Evolutionary conservation across 2,888 invertebrate species (phyloP), one percentile per base, ranked within the genome.

Genomic region (Acleris emargana): DNA sequence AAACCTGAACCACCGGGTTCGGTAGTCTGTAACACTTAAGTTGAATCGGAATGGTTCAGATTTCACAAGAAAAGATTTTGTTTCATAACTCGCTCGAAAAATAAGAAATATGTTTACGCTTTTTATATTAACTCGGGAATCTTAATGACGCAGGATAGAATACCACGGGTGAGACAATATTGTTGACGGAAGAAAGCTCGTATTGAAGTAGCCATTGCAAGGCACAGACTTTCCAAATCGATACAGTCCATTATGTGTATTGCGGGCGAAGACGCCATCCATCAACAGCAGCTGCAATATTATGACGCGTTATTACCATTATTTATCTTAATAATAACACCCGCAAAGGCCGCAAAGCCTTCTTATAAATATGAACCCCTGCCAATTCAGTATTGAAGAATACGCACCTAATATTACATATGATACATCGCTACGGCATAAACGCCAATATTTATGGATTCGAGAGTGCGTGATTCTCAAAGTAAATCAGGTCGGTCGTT

Each of bases 271-370:
- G 74, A 72, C 75, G 67, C 73, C 84, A 87, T 87, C 87, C 82
- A 87, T 88, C 87, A 87, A 73, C 69, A 75, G 75, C 86, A 87
- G 84, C 84, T 85, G 87, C 73, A 66, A 55, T 82, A 54, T 62
- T 58, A 62, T 71, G 70, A 64, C 70, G 70, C 64, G 71, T 69
- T 69, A 72, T 68, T 69, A 70, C 68, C 72, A 73, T 72, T 64
- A 60, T 64, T 60, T 64, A 64, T 64, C 54, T 59, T 43, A 55
- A 64, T 20, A 64, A 60, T 50, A 53, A 50, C n/a, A 51, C 25
- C 32, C 38, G 16, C 38, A 1, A 47, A 49, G 20, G 18, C 32
- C 38, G 16, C 38, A 1, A 47, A 49, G 20, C 45, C 25, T 22
- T 17, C 22, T 63, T 5, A 16, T 18, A 58, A 47, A 58, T 53